These are phyloP conservation scores for Drosophila sordidula DNA, from an alignment of 2,888 invertebrate species.

Conservation along the genomic window DNA sequence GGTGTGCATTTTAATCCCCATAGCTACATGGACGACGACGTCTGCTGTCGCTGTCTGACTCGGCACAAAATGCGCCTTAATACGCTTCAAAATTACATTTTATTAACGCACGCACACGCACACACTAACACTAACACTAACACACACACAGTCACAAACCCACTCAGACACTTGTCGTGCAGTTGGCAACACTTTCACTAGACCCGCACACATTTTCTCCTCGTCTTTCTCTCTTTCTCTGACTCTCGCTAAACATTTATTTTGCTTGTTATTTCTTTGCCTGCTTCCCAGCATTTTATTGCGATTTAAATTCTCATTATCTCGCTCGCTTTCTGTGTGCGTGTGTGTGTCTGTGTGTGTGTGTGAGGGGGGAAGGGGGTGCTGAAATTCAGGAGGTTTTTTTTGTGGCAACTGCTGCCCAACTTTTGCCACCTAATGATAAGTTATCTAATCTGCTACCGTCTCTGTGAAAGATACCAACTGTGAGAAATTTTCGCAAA, in stretches of 20 bases:
- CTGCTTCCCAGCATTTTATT: constrained; percentile 62
- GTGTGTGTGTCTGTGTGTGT: constrained; percentile 23
- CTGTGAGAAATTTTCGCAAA: constrained; percentile 64
- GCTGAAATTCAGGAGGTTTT: neutral
- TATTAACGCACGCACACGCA: constrained; percentile 69
- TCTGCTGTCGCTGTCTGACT: constrained; percentile 51
- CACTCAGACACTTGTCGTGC: constrained; percentile 44
- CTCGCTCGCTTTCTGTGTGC: constrained; percentile 8
- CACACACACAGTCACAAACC: constrained; percentile 22
- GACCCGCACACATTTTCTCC: constrained; percentile 23
- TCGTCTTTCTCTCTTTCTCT: constrained; percentile 12
- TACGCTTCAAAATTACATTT: constrained; percentile 73
- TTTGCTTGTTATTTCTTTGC: constrained; percentile 61
- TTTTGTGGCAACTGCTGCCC: neutral
- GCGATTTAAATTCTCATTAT: constrained; percentile 76
- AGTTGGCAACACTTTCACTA: constrained; percentile 71
- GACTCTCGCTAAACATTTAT: constrained; percentile 56
- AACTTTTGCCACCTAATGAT: constrained; percentile 58
- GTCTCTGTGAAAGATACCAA: constrained; percentile 48
- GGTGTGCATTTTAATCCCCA: constrained; percentile 50
- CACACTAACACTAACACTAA: constrained; percentile 14
- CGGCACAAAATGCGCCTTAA: constrained; percentile 64
- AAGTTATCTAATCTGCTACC: constrained; percentile 57
- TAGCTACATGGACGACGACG: constrained; percentile 35
- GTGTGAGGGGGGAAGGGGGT: constrained; percentile 1